Evolutionary conservation across 2,113 vertebrate genomes (phyloP).

Genomic region (Thryonomys swinderianus): DNA sequence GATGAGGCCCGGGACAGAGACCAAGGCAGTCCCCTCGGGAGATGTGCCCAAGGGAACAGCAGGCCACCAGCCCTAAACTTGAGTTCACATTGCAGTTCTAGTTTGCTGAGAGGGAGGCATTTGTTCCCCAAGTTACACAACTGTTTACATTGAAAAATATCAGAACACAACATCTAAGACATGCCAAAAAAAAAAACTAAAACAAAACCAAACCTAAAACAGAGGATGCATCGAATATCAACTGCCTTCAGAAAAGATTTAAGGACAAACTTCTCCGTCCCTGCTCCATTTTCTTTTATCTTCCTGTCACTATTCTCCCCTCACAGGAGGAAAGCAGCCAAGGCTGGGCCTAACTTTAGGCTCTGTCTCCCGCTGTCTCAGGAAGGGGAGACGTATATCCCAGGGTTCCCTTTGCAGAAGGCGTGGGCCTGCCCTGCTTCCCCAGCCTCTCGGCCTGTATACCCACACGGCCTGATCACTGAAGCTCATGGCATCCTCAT

Average conservation of each 20-base stretch:
- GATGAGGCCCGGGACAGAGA: not conserved
- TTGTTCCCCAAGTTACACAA: not conserved
- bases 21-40: not conserved
- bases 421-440: not conserved
- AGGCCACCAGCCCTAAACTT: not conserved
- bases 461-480: not conserved
- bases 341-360: not conserved
- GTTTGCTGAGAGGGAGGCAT: not conserved
- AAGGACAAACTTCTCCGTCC: not conserved
- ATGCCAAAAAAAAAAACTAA: too few relatives aligned
- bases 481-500: rapidly evolving
- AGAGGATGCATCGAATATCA: not conserved
- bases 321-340: not conserved
- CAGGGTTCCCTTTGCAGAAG: not conserved
- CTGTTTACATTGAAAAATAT: not conserved
- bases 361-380: not conserved
- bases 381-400: too few relatives aligned
- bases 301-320: not conserved
- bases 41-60: not conserved
- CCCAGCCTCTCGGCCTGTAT: not conserved
- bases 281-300: not conserved
- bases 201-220: not conserved
- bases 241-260: not conserved
- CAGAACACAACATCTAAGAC: not conserved
- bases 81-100: not conserved